A percentile compares a stretch with the other conserved stretches of the same genome.
Evolutionary conservation across 2,113 vertebrate genomes (phyloP).

Genomic region (Saccopteryx bilineata): DNA sequence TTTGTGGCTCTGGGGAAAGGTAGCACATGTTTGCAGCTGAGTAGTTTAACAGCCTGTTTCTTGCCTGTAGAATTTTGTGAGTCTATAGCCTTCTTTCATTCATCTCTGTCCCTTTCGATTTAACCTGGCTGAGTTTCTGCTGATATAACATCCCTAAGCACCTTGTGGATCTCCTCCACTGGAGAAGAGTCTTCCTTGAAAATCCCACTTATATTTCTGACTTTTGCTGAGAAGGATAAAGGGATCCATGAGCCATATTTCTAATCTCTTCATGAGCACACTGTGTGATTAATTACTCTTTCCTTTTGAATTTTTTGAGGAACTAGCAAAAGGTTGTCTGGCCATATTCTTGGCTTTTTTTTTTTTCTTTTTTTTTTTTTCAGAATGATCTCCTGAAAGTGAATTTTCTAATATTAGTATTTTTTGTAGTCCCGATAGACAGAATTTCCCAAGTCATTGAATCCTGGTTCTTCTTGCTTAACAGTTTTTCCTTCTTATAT

Average conservation of each 20-base stretch:
- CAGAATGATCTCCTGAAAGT: not conserved
- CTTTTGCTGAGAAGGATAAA: not conserved
- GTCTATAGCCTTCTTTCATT: not conserved
- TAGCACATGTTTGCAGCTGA: not conserved
- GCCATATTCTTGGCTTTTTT: not conserved
- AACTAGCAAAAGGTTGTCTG: not conserved
- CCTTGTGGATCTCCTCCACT: not conserved
- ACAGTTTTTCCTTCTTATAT: not conserved
- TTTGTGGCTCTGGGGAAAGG: not conserved
- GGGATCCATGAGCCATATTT: not conserved
- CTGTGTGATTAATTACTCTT: not conserved
- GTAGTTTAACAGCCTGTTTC: not conserved
- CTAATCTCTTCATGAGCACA: not conserved
- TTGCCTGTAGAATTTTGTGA: not conserved
- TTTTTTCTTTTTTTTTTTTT: not conserved
- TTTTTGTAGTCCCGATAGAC: not conserved
- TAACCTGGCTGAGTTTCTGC: not conserved
- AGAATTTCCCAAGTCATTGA: not conserved
- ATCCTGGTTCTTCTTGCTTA: not conserved
- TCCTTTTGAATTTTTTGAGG: not conserved
- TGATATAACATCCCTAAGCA: not conserved
- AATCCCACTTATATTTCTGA: not conserved
- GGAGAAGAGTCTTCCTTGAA: not conserved
- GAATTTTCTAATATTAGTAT: constrained; percentile 21
- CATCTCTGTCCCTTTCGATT: not conserved